Conservation (phyloP, 1,140 invertebrate species). For the Drosophila lacteicornis region DNA sequence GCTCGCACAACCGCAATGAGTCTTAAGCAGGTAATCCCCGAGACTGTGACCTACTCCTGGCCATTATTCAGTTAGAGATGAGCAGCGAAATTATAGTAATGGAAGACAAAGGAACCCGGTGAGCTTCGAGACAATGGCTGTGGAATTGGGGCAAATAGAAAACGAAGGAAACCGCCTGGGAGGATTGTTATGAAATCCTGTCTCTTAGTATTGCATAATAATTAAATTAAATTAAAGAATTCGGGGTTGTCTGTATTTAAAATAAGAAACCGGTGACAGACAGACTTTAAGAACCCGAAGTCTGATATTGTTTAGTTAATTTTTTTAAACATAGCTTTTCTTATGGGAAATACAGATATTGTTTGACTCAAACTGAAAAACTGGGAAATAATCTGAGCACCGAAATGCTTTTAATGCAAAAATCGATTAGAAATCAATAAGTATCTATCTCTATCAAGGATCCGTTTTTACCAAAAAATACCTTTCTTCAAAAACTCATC, state of each 20-base stretch:
- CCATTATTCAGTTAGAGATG: slow-evolving; percentile 51
- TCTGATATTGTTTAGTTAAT: too few relatives aligned
- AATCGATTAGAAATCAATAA: too few relatives aligned
- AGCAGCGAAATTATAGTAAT: slow-evolving; percentile 14
- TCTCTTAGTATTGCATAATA: neutral
- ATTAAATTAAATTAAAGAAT: neutral
- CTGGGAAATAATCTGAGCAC: too few relatives aligned
- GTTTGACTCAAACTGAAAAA: too few relatives aligned
- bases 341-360: too few relatives aligned
- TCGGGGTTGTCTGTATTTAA: neutral
- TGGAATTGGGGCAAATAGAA: slow-evolving; percentile 12
- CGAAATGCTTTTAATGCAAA: too few relatives aligned
- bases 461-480: neutral
- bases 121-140: slow-evolving; percentile 20
- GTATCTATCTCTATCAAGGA: neutral
- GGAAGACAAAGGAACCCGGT: slow-evolving; percentile 5
- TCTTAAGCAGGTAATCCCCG: slow-evolving; percentile 62
- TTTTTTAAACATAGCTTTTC: too few relatives aligned
- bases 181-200: neutral
- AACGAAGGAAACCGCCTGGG: neutral
- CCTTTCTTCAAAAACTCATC: too few relatives aligned
- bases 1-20: slow-evolving; percentile 57
- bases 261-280: neutral
- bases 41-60: slow-evolving; percentile 29
- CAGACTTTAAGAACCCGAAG: too few relatives aligned